Conservation (phyloP, 2,888 invertebrate species). For the Meghimatium bilineatum region DNA sequence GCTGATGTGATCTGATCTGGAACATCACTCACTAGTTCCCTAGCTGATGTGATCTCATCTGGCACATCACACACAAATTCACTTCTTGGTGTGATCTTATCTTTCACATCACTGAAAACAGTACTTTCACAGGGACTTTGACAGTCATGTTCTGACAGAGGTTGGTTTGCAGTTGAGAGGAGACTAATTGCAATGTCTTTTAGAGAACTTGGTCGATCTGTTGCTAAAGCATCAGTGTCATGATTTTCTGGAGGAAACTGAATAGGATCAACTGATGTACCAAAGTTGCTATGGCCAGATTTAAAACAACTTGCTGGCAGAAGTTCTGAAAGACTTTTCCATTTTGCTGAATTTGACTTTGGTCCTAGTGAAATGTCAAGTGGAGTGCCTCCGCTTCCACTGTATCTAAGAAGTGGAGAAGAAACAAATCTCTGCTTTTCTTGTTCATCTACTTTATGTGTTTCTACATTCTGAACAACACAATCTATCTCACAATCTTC, state of each 20-base stretch:
- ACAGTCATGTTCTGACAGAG: background rate
- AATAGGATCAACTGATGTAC: constrained; percentile 6
- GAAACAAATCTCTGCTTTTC: background rate
- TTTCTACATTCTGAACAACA: background rate
- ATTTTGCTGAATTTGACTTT: constrained; percentile 30
- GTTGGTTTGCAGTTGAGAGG: background rate
- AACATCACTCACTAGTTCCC: no score
- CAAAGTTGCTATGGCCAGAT: background rate
- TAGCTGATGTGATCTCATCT: no score
- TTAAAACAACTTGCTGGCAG: constrained; percentile 15
- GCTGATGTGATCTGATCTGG: no score
- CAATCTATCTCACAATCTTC: background rate
- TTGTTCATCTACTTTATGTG: background rate
- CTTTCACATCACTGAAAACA: background rate
- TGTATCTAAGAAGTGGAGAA: background rate
- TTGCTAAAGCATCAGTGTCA: background rate
- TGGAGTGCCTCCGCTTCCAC: constrained; percentile 16
- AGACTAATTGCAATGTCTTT: background rate
- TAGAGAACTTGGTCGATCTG: background rate
- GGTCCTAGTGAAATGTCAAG: constrained; percentile 16
- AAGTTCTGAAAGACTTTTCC: constrained; percentile 31
- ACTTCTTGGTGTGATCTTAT: background rate
- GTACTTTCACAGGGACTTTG: background rate
- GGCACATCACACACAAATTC: background rate
- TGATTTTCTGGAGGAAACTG: no score